Evolutionary conservation across 1,140 invertebrate genomes (phyloP), one percentile per base, ranked within the genome.

Genomic region (Paraescarpia echinospica): DNA sequence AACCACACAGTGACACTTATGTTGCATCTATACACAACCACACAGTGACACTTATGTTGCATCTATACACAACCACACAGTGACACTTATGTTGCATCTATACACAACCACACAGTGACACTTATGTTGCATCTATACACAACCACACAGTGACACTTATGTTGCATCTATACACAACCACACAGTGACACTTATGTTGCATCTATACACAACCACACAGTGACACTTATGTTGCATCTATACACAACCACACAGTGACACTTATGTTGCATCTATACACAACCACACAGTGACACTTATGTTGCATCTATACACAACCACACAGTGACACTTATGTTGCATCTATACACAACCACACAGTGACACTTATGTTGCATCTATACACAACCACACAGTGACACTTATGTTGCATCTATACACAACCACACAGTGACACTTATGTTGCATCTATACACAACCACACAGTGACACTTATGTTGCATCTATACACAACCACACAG

Each of bases 1-100:
- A 41, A 12, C 1, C 92, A n/a, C 92, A 12, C 27, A 91, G 8
- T 89, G 33, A 34, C 33, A 33, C 89, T 33, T 33, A 4, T 89
- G 33, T 33, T n/a, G n/a, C n/a, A n/a, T n/a, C n/a, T n/a, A n/a
- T n/a, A 93, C 91, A 41, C 41, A 41, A 12, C 1, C 92, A n/a
- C 92, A 12, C 27, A 91, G 8, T 89, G 33, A 34, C 33, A 33
- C 89, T 33, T 33, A 4, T 89, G 33, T 33, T n/a, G n/a, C n/a
- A n/a, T n/a, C n/a, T n/a, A n/a, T n/a, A 93, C 91, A 41, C 41
- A 41, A 12, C 1, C 92, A n/a, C 92, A 12, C 27, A 91, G 8
- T 89, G 33, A 34, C 33, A 33, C 89, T 33, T 33, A 4, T 89
- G 33, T 33, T n/a, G n/a, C n/a, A n/a, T n/a, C n/a, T n/a, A n/a